phyloP scores from a whole-genome alignment of 2,888 invertebrate species.

The Anticlea derivata region DNA sequence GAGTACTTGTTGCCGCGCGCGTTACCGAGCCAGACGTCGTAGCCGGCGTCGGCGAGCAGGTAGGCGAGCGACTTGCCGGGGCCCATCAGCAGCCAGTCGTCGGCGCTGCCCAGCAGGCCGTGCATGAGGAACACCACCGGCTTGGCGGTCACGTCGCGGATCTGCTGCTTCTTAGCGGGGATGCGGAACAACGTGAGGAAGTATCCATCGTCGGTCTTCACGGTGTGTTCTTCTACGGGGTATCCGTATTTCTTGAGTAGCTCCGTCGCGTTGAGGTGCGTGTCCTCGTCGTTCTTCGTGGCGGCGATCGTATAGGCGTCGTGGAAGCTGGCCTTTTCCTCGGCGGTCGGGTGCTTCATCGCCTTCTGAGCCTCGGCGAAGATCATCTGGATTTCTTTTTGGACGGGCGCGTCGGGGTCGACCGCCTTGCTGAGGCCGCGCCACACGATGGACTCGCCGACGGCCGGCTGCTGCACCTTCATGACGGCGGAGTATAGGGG shows the following conservation, averaged over 20 bases:
- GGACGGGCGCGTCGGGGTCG: slow-evolving; percentile 31
- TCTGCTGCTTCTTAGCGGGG: slow-evolving; percentile 50
- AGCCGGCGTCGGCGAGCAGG: slow-evolving; percentile 66
- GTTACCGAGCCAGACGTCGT: slow-evolving; percentile 78
- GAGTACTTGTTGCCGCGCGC: slow-evolving; percentile 72
- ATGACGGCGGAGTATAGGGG: slow-evolving; percentile 41
- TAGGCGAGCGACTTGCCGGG: slow-evolving; percentile 78
- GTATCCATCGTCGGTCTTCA: slow-evolving; percentile 75
- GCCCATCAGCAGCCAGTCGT: slow-evolving; percentile 87
- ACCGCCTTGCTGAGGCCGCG: slow-evolving; percentile 50
- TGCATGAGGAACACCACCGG: slow-evolving; percentile 84
- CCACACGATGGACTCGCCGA: slow-evolving; percentile 50
- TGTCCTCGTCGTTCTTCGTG: slow-evolving; percentile 47
- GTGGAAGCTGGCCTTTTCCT: slow-evolving; percentile 60
- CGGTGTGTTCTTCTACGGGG: slow-evolving; percentile 62
- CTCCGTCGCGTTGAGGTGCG: slow-evolving; percentile 56
- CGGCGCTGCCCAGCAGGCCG: slow-evolving; percentile 87
- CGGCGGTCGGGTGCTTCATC: slow-evolving; percentile 56
- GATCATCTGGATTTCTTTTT: slow-evolving; percentile 59
- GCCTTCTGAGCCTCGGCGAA: slow-evolving; percentile 61
- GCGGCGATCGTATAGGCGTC: slow-evolving; percentile 45
- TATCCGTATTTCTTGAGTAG: slow-evolving; percentile 64
- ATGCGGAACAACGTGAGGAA: slow-evolving; percentile 70
- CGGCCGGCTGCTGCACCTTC: slow-evolving; percentile 36
- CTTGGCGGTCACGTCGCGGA: slow-evolving; percentile 46